phyloP scores from a whole-genome alignment of 2,888 invertebrate species.

The Synergus umbraculus region DNA sequence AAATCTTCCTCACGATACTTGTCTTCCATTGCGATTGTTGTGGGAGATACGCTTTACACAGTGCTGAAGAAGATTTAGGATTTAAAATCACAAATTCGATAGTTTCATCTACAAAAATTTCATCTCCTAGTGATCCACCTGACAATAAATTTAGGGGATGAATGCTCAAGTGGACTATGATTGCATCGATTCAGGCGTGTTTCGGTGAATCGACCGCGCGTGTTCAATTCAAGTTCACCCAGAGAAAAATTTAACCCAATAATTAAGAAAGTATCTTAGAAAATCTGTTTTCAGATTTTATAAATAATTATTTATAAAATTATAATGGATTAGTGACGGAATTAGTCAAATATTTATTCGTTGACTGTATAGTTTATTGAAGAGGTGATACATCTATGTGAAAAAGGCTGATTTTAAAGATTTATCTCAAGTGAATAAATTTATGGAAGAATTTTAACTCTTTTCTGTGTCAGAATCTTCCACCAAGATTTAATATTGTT shows the following conservation, averaged over 20 bases:
- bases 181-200: slow-evolving; percentile 28
- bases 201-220: slow-evolving; percentile 30
- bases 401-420: not conserved
- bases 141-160: slow-evolving; percentile 25
- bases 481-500: slow-evolving; percentile 13
- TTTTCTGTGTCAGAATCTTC: not conserved
- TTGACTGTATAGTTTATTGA: slow-evolving; percentile 31
- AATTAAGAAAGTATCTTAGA: slow-evolving; percentile 12
- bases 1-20: slow-evolving; percentile 14
- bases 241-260: slow-evolving; percentile 14
- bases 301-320: slow-evolving; percentile 27
- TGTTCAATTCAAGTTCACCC: slow-evolving; percentile 16
- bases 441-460: slow-evolving; percentile 3
- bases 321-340: slow-evolving; percentile 7
- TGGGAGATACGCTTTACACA: not conserved
- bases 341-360: slow-evolving; percentile 30
- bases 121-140: not conserved
- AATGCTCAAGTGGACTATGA: slow-evolving; percentile 24
- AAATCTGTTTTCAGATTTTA: slow-evolving; percentile 2
- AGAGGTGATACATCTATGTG: slow-evolving; percentile 19
- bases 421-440: slow-evolving; percentile 20
- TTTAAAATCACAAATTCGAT: not conserved
- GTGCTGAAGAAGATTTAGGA: not conserved
- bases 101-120: not conserved
- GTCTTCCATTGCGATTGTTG: slow-evolving; percentile 20